phyloP scores from a whole-genome alignment of 2,888 invertebrate species.

The Polymixis lichenea region DNA sequence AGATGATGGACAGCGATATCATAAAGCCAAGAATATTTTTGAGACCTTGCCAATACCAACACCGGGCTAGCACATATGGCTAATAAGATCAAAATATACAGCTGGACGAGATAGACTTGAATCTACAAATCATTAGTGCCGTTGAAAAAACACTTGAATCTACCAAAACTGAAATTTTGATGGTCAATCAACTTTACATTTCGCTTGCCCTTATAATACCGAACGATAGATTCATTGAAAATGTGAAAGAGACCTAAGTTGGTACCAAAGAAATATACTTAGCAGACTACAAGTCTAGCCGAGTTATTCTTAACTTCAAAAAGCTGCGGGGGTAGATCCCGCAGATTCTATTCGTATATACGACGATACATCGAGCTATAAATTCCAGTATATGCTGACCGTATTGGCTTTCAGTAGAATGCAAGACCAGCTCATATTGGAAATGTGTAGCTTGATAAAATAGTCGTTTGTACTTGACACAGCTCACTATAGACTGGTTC shows the following conservation, averaged over 20 bases:
- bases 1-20: slow-evolving; percentile 16
- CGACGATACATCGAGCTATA: background rate
- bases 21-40: slow-evolving; percentile 29
- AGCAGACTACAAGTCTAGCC: slow-evolving; percentile 18
- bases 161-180: background rate
- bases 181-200: background rate
- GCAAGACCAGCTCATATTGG: background rate
- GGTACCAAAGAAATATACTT: background rate
- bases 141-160: background rate
- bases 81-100: slow-evolving; percentile 13
- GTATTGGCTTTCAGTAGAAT: background rate
- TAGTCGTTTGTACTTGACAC: slow-evolving; percentile 31
- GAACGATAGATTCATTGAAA: background rate
- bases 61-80: slow-evolving; percentile 10
- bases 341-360: background rate
- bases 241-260: background rate
- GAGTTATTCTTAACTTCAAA: slow-evolving; percentile 5
- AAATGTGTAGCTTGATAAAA: slow-evolving; percentile 11
- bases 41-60: slow-evolving; percentile 21
- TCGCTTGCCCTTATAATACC: background rate
- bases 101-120: background rate
- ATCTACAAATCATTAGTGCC: background rate
- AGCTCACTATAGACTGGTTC: slow-evolving; percentile 63
- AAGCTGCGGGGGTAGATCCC: background rate
- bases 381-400: background rate